Evolutionary conservation across 2,113 vertebrate species (phyloP), one percentile per base, ranked within the genome.

Genomic region (Phrynosoma platyrhinos): DNA sequence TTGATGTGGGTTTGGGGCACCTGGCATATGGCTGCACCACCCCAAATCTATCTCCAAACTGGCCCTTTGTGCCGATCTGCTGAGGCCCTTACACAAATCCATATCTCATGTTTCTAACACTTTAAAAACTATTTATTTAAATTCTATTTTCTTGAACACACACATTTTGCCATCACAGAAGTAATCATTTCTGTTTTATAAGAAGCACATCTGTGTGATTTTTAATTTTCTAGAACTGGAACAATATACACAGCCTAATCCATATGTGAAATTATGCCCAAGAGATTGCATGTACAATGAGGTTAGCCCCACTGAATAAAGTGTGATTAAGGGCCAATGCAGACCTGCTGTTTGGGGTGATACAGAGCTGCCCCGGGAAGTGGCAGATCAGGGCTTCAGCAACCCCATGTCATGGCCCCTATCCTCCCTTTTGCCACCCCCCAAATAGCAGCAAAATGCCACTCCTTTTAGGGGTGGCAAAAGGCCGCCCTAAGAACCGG

Each of bases 101-200:
- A 90, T 75, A 89, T 88, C 72, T 92, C 87, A 87, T 93, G 85
- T 69, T 91, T 82, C 53, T 75, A 76, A 82, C 74, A 40, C 88
- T 80, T 93, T 1, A 47, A 88, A 85, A 66, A 1, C 6, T 55
- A 90, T 92, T 88, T 32, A 71, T 87, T n/a, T 88, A 83, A 90
- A 89, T 75, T 4, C 9, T 84, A 47, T 40, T 71, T 40, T 53
- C 68, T 88, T 79, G 77, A 77, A 69, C 10, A 47, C 12, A 23
- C 40, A 3, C 25, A 1, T 83, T 30, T 69, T 21, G 40, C 62
- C 12, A 0, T 88, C 84, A 88, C 80, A 92, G 74, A 58, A 87
- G 53, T 90, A 4, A 32, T 25, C 87, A 62, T 55, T 90, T 90
- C n/a, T 81, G 8, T 42, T 47, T 87, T 89, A 52, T 75, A 90